These are phyloP conservation scores for Enteromius mattozi DNA, from an alignment of 2,797 vertebrate genomes.

Conservation along the genomic window DNA sequence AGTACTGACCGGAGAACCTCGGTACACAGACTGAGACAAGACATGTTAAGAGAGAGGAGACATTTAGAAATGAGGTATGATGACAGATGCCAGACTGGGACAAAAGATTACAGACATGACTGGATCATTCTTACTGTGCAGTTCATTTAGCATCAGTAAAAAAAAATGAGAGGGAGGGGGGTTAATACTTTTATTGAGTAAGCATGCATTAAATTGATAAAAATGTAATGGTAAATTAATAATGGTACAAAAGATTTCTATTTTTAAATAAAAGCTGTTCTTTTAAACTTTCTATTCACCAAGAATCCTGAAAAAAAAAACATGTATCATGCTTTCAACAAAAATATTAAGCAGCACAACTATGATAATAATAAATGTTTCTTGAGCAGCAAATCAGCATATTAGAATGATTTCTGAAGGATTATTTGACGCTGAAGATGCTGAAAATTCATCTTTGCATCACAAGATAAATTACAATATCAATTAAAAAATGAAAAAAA, in stretches of 20 bases:
- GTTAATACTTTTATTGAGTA: background rate
- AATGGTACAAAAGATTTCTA: background rate
- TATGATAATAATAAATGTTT: background rate
- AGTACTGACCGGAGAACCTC: conserved; percentile 98
- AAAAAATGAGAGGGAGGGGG: background rate
- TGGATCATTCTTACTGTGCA: background rate
- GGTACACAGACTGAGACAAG: conserved; percentile 88
- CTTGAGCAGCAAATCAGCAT: background rate
- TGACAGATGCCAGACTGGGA: conserved; percentile 45
- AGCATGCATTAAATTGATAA: background rate
- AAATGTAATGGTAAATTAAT: background rate
- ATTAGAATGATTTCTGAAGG: background rate
- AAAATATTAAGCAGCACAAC: background rate
- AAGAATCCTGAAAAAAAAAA: background rate
- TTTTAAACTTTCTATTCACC: background rate
- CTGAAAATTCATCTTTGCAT: background rate
- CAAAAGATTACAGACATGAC: background rate
- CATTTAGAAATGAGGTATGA: conserved; percentile 59
- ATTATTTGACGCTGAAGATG: background rate
- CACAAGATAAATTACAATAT: background rate
- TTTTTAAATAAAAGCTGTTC: background rate
- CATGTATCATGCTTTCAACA: background rate
- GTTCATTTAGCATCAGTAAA: background rate
- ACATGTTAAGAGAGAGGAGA: conserved; percentile 82
- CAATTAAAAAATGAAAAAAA: background rate